A percentile compares a stretch with the other conserved stretches of the same genome.
Conservation (phyloP, 2,888 invertebrate genomes). For the Trichopria drosophilae region DNA sequence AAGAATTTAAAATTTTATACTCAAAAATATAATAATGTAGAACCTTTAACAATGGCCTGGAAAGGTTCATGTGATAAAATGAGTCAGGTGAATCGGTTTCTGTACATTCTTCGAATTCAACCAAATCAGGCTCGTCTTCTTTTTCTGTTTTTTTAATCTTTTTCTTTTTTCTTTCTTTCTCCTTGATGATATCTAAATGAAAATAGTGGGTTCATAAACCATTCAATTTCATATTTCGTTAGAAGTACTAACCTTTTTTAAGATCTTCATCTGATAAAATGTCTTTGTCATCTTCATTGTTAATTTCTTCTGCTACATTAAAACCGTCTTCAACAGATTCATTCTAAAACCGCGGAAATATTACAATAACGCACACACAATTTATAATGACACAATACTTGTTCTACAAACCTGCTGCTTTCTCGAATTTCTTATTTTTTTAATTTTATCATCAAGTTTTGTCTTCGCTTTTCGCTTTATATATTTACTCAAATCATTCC, state of each 20-base stretch:
- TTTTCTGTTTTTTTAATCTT: constrained; percentile 59
- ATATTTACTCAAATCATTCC: constrained; percentile 79
- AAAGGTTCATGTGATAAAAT: constrained; percentile 95
- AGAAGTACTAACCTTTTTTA: constrained; percentile 48
- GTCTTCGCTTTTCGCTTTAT: constrained; percentile 78
- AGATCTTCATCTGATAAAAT: constrained; percentile 47
- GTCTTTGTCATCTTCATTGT: constrained; percentile 42
- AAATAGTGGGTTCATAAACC: too few relatives aligned
- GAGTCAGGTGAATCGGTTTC: constrained; percentile 68
- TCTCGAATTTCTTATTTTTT: constrained; percentile 57
- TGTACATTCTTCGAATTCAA: constrained; percentile 69
- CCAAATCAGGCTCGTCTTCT: constrained; percentile 58
- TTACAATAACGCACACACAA: constrained; percentile 4
- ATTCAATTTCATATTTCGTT: constrained; percentile 5
- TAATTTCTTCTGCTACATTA: constrained; percentile 65
- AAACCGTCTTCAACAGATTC: constrained; percentile 61
- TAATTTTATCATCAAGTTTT: constrained; percentile 84
- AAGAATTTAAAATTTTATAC: constrained; percentile 3
- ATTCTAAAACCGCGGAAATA: constrained; percentile 18
- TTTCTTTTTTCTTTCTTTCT: constrained; percentile 50
- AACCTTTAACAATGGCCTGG: constrained; percentile 86
- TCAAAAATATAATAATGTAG: neutral
- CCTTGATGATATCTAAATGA: constrained; percentile 51
- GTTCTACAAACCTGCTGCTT: constrained; percentile 60
- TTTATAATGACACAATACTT: constrained; percentile 38